Evolutionary conservation across 2,797 vertebrate species (phyloP).

Genomic region (Streptopelia turtur): DNA sequence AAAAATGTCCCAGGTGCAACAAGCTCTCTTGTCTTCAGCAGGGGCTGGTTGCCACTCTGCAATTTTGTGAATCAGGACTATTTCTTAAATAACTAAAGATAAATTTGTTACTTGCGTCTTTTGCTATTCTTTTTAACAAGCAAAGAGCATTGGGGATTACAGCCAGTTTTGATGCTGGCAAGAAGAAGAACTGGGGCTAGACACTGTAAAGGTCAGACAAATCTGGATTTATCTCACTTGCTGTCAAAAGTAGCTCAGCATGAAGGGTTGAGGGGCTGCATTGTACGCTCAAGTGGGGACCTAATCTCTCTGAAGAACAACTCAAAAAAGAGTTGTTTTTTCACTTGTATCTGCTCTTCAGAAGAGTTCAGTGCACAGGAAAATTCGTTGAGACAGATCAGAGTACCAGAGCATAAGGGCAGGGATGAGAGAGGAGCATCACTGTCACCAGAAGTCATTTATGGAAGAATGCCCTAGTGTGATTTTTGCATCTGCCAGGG

Average conservation of each 20-base stretch:
- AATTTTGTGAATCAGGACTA: not conserved
- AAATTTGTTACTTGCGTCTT: not conserved
- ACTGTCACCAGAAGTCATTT: not conserved
- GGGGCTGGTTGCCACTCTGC: not conserved
- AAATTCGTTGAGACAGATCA: rapidly evolving
- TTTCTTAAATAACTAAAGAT: not conserved
- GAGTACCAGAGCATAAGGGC: not conserved
- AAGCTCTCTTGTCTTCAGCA: not conserved
- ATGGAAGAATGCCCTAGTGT: not conserved
- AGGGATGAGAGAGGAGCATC: not conserved
- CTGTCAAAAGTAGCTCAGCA: not conserved
- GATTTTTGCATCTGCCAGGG: not conserved
- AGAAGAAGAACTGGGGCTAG: not conserved
- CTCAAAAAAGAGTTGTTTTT: not conserved
- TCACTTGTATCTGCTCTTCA: not conserved
- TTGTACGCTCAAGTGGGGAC: not conserved
- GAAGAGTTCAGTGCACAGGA: not conserved
- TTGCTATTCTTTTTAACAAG: not conserved
- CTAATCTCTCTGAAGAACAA: not conserved
- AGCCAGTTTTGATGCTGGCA: not conserved
- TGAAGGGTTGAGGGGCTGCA: not conserved
- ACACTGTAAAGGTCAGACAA: not conserved
- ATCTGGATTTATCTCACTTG: not conserved
- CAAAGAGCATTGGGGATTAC: not conserved
- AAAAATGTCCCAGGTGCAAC: not conserved